Conservation (phyloP, 2,888 invertebrate genomes). For the Eupeodes luniger region DNA sequence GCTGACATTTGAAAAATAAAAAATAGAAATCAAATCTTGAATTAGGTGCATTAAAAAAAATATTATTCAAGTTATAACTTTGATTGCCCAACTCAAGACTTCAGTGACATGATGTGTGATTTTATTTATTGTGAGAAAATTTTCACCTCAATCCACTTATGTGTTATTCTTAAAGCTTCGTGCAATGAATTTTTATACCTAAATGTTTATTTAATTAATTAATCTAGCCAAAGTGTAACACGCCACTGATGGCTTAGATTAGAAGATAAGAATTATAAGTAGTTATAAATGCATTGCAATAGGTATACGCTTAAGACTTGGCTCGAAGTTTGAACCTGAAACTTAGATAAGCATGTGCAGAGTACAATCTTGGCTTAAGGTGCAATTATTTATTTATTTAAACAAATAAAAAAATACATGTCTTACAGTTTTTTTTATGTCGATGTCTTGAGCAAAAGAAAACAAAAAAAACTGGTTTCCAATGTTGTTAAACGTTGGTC, state of each 20-base stretch:
- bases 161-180: background rate
- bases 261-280: conserved; percentile 44
- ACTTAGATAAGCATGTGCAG: conserved; percentile 32
- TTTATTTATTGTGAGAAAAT: conserved; percentile 24
- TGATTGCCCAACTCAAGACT: conserved; percentile 1
- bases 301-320: background rate
- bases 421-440: conserved; percentile 1
- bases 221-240: conserved; percentile 53
- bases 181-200: background rate
- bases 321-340: conserved; percentile 19
- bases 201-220: conserved; percentile 51
- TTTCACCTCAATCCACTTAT: background rate
- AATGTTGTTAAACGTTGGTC: conserved; percentile 38
- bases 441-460: background rate
- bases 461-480: conserved; percentile 45
- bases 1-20: background rate
- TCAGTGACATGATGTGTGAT: background rate
- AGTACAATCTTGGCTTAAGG: conserved; percentile 51
- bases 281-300: background rate
- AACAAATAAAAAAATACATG: background rate
- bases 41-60: background rate
- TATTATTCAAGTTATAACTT: conserved; percentile 9
- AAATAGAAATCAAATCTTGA: background rate
- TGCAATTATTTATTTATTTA: conserved; percentile 24
- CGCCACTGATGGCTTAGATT: conserved; percentile 59